These are phyloP conservation scores for Austrofundulus limnaeus DNA, from an alignment of 2,113 vertebrate species.

Conservation along the genomic window DNA sequence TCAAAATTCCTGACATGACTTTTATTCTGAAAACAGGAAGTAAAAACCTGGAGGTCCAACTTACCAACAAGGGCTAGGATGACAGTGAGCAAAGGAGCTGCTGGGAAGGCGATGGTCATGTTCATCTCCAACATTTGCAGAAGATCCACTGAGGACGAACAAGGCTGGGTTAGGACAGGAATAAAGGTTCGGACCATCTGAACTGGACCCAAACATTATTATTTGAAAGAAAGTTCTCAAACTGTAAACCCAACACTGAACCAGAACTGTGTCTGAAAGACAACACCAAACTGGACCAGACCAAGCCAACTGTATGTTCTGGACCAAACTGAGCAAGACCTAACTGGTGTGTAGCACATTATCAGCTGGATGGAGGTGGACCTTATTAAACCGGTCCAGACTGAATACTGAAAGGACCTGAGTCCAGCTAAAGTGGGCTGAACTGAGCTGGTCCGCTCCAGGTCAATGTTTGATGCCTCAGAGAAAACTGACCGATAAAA, in stretches of 20 bases:
- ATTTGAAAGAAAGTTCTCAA: no score
- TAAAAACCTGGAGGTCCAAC: conserved; percentile 38
- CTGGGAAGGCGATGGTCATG: conserved; percentile 97
- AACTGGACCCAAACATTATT: no score
- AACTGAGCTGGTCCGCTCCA: neutral
- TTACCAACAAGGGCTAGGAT: conserved; percentile 96
- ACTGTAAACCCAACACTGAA: neutral
- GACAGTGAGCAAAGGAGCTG: conserved; percentile 95
- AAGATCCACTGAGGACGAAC: conserved; percentile 86
- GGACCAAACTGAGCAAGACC: neutral
- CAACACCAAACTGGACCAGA: neutral
- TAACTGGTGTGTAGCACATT: neutral
- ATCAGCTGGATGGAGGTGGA: neutral
- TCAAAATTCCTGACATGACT: neutral
- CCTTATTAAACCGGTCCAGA: neutral
- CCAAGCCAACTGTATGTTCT: neutral
- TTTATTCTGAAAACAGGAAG: neutral
- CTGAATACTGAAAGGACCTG: neutral
- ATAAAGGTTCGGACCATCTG: neutral
- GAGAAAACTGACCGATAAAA: conserved; percentile 88
- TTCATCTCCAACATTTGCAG: conserved; percentile 99
- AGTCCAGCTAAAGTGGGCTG: no score
- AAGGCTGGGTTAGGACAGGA: conserved; percentile 16
- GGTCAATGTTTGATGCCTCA: neutral
- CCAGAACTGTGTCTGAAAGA: neutral